Percentiles rank a stretch among this genome's conserved stretches.
Evolutionary conservation across 2,113 vertebrate genomes (phyloP).

Genomic region (Penelope pileata): DNA sequence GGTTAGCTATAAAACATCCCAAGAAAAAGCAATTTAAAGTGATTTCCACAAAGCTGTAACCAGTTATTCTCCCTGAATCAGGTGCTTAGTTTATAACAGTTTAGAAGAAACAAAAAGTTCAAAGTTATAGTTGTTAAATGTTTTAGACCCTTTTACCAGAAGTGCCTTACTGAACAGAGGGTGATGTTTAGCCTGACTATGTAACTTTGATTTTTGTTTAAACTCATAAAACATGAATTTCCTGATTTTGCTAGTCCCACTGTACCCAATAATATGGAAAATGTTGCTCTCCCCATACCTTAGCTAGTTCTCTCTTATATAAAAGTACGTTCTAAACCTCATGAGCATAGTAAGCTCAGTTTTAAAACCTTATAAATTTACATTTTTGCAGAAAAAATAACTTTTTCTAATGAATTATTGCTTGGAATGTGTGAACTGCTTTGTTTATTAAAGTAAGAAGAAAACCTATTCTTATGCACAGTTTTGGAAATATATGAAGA

Average conservation of each 20-base stretch:
- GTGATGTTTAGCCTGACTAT: constrained; percentile 44
- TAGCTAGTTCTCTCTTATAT: background rate
- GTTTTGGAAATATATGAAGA: background rate
- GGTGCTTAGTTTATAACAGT: constrained; percentile 28
- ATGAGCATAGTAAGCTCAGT: constrained; percentile 24
- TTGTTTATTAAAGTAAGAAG: background rate
- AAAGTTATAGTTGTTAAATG: constrained; percentile 23
- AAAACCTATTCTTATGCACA: background rate
- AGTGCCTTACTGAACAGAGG: background rate
- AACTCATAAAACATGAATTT: constrained; percentile 71
- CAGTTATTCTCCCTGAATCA: background rate
- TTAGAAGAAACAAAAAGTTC: constrained; percentile 25
- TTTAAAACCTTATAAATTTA: constrained; percentile 33
- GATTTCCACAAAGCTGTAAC: background rate
- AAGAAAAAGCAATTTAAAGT: background rate
- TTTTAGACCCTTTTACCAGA: constrained; percentile 28
- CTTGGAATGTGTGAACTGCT: background rate
- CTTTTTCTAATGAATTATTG: background rate
- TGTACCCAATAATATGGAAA: constrained; percentile 66
- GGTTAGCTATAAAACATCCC: background rate
- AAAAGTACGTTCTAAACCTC: constrained; percentile 49
- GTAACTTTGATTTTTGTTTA: constrained; percentile 65
- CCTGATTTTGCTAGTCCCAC: constrained; percentile 70
- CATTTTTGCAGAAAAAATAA: constrained; percentile 10
- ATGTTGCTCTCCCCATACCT: constrained; percentile 32